These are phyloP conservation scores for Tachina fera DNA, from an alignment of 2,888 invertebrate species.

Conservation along the genomic window DNA sequence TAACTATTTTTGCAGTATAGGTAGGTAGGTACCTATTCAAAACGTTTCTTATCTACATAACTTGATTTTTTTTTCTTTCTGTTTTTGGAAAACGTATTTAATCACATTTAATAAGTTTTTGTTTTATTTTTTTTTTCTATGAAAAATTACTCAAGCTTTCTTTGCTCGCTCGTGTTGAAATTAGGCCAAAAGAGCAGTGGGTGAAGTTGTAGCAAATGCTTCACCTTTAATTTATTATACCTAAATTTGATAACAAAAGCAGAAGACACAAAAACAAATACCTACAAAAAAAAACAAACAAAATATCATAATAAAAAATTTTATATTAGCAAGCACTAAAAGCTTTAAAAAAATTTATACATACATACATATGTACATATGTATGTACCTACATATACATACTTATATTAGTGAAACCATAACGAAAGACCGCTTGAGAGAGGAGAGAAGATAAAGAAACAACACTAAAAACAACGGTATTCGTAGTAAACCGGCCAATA, in stretches of 20 bases:
- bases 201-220: slow-evolving; percentile 23
- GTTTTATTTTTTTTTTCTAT: neutral
- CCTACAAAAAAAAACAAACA: slow-evolving; percentile 10
- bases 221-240: slow-evolving; percentile 43
- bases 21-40: no score
- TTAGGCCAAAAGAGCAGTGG: slow-evolving; percentile 27
- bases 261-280: slow-evolving; percentile 33
- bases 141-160: neutral
- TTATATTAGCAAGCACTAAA: slow-evolving; percentile 39
- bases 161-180: neutral
- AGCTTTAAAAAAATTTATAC: slow-evolving; percentile 19
- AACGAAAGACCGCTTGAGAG: slow-evolving; percentile 62
- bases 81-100: no score
- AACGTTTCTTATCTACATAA: no score
- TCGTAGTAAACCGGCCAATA: slow-evolving; percentile 81
- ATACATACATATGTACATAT: neutral
- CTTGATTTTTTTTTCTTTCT: no score
- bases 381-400: no score
- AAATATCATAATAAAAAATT: slow-evolving; percentile 7
- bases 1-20: no score
- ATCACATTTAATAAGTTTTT: no score
- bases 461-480: slow-evolving; percentile 76
- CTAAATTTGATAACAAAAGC: slow-evolving; percentile 45
- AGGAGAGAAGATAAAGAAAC: slow-evolving; percentile 27
- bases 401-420: slow-evolving; percentile 61